Base-by-base conservation (phyloP, 2,888 invertebrate genomes). In the Bombylius major region DNA sequence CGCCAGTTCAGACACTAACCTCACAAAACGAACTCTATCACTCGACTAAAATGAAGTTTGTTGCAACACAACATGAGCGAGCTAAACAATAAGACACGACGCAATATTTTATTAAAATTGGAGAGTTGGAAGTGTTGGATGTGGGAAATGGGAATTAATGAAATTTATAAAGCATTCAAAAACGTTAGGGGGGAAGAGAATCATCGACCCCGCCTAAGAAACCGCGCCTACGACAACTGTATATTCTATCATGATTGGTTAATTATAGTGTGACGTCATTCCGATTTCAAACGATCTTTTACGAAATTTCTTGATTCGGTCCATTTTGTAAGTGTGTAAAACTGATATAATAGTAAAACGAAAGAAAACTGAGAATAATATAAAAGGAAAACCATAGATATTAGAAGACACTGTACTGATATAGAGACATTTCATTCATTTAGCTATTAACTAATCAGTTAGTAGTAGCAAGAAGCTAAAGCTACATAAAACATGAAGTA, bases 311-410 rank as follows among this genome's bases (percentile, higher is more conserved):
- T 52, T 62, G 63, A 63, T 33, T 60, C 56, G 58, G 60, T 59
- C 62, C 62, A 63, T 63, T 63, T 63, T 63, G 62, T 63, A 62
- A 60, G 61, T 63, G 62, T 63, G 54, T 23, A 23, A 23, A 23
- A 23, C 23, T 23, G 23, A 23, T 23, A 23, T 23, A 23, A 23
- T 23, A 23, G 23, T 23, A 23, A 23, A 23, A 23, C 23, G 23
- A 23, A 23, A 23, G 23, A 23, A 23, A 23, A 23, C 23, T 23
- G 23, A 23, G 23, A 23, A 23, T 23, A 3, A 23, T 23, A 23
- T 23, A 23, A 23, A 23, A 23, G 23, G 23, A 23, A 23, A 23
- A 23, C 23, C 23, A 23, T 23, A 23, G 23, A 23, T 23, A 23
- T 23, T 23, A 23, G 23, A 23, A 23, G 23, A 23, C 23, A 23